These are phyloP conservation scores for Colossoma macropomum DNA, from an alignment of 2,113 vertebrate genomes.

Conservation along the genomic window DNA sequence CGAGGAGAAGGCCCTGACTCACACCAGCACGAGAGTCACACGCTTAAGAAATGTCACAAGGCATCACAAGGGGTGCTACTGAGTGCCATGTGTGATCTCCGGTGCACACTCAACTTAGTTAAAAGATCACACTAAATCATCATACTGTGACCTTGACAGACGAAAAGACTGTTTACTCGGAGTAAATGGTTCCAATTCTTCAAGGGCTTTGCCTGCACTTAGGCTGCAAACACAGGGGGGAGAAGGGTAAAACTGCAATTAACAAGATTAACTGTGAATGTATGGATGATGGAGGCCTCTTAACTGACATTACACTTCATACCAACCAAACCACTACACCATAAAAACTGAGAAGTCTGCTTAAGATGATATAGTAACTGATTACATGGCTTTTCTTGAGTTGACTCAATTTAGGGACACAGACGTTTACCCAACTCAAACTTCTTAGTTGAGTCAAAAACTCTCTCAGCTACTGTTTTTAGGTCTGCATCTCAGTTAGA, in stretches of 20 bases:
- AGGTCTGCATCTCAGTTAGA: no score
- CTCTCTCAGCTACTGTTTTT: no score
- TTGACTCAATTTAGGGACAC: no score
- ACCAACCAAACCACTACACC: neutral
- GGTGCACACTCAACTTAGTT: neutral
- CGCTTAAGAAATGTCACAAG: conserved; percentile 29
- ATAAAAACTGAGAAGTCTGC: no score
- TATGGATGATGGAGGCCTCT: neutral
- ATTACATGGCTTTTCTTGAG: no score
- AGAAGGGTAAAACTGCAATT: no score
- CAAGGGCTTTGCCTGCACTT: neutral
- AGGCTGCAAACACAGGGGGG: no score
- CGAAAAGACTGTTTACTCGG: neutral
- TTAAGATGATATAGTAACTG: no score
- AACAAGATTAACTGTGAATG: neutral
- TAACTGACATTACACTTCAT: neutral
- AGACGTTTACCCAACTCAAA: no score
- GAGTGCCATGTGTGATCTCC: neutral
- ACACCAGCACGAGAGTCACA: conserved; percentile 10
- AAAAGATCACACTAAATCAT: conserved; percentile 1
- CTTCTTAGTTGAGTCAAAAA: no score
- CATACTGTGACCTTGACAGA: neutral
- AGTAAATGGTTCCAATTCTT: neutral
- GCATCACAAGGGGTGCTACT: conserved; percentile 24
- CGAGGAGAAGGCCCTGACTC: neutral